Conservation (phyloP, 2,113 vertebrate genomes). For the Rissa tridactyla region DNA sequence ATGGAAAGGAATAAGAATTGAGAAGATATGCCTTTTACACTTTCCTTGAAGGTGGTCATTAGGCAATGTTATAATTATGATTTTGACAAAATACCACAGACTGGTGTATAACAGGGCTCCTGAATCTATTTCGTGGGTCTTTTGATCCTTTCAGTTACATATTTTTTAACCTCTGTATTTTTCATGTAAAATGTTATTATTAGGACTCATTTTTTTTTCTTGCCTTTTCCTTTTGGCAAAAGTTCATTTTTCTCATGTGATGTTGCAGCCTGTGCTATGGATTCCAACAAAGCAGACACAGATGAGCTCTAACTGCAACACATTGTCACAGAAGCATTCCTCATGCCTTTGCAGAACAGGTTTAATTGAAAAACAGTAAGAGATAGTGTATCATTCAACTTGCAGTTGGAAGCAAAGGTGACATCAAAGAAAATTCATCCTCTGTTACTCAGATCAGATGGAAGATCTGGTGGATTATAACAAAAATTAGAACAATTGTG, state of each 20-base stretch:
- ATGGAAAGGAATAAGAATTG: background rate
- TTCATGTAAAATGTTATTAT: background rate
- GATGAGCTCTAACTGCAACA: background rate
- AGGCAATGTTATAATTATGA: background rate
- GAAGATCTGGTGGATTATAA: background rate
- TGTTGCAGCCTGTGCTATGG: background rate
- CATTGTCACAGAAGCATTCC: background rate
- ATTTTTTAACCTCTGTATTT: background rate
- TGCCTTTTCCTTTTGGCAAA: background rate
- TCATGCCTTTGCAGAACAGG: background rate
- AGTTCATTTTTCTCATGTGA: background rate
- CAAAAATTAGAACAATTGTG: background rate
- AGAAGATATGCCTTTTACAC: background rate
- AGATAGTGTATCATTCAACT: background rate
- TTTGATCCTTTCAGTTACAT: background rate
- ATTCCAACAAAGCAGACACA: background rate
- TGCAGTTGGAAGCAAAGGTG: background rate
- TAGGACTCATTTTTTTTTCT: background rate
- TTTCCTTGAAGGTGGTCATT: background rate
- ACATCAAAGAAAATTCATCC: background rate
- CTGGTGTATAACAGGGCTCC: background rate
- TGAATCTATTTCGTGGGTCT: accelerated
- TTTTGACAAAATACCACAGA: background rate
- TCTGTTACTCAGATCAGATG: background rate
- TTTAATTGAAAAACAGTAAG: background rate